Evolutionary conservation across 2,113 vertebrate species (phyloP), one percentile per base, ranked within the genome.

Genomic region (cattle (Bos taurus)): DNA sequence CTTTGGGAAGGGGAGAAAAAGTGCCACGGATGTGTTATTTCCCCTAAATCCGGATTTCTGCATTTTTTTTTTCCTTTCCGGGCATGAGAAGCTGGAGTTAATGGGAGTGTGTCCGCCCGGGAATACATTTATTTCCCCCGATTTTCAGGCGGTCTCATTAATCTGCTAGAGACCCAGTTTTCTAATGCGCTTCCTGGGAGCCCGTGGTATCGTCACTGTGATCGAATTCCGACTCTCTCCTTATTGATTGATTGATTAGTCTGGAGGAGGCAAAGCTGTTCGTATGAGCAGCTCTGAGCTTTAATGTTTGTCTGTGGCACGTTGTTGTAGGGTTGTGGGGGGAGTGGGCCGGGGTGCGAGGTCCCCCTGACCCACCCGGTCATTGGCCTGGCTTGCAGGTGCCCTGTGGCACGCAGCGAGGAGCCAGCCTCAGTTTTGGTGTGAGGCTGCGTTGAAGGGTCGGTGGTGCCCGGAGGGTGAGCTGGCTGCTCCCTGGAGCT

Each of bases 11-110:
- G 81, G 81, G 59, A 4, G 9, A 16, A 2, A 6, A 89, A 88
- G 94, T 78, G 97, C 91, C 77, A 16, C 0, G 71, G 67, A 74
- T 90, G 95, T 97, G 96, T 97, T 92, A 92, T 50, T 86, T 95
- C 83, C 90, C 95, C 77, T 81, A 86, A 96, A 90, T 95, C 96
- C 2, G 17, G 74, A 91, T 96, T 78, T 92, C 78, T 90, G 87
- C 15, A 0, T 52, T 46, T 85, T 83, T 85, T 30, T 54, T 84
- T 96, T 36, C 57, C 54, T 84, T 96, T 43, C 52, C 0, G 1
- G 59, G 71, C 83, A 90, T 13, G 54, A 95, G 94, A 90, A 89
- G 48, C 60, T 5, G 0, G 82, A 43, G 62, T 56, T 86, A 25
- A 94, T 9, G 25, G 87, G 60, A 33, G 36, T 0, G 4, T 7